Evolutionary conservation across 2,797 vertebrate species (phyloP).

Genomic region (Fistularia commersonii): DNA sequence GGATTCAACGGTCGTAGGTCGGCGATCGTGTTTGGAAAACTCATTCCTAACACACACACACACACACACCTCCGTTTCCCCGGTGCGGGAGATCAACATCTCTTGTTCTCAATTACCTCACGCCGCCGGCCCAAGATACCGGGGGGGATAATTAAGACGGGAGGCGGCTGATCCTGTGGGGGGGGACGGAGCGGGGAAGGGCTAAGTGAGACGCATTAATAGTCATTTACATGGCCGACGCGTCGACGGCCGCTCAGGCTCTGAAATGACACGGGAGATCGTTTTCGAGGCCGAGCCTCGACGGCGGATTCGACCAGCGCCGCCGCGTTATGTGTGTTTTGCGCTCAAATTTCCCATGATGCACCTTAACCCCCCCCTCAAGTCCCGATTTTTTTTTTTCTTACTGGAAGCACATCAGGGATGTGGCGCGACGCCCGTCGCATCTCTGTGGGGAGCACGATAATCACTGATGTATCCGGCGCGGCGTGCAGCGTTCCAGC

Average conservation of each 20-base stretch:
- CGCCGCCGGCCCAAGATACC: slow-evolving; percentile 50
- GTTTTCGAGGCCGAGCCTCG: too few relatives aligned
- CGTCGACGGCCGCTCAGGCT: slow-evolving; percentile 61
- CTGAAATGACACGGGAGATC: slow-evolving; percentile 57
- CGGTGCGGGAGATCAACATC: slow-evolving; percentile 49
- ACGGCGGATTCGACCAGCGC: too few relatives aligned
- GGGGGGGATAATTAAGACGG: slow-evolving; percentile 64
- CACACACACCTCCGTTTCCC: slow-evolving; percentile 37
- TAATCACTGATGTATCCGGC: slow-evolving; percentile 56
- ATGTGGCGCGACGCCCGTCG: too few relatives aligned
- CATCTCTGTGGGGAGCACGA: too few relatives aligned
- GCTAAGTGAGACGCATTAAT: slow-evolving; percentile 39
- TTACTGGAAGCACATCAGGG: too few relatives aligned
- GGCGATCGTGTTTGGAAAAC: too few relatives aligned
- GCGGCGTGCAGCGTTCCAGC: too few relatives aligned
- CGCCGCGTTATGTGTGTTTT: too few relatives aligned
- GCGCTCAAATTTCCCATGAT: too few relatives aligned
- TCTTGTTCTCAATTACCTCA: slow-evolving; percentile 56
- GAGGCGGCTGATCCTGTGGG: slow-evolving; percentile 38
- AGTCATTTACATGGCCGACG: slow-evolving; percentile 61
- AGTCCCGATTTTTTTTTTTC: too few relatives aligned
- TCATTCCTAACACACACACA: slow-evolving; percentile 33
- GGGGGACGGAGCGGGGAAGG: slow-evolving; percentile 38
- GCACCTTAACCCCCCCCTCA: too few relatives aligned
- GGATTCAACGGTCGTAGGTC: too few relatives aligned